Percentiles rank a stretch among this genome's conserved stretches.
Conservation (phyloP, 2,113 vertebrate genomes). For the Steatornis caripensis region DNA sequence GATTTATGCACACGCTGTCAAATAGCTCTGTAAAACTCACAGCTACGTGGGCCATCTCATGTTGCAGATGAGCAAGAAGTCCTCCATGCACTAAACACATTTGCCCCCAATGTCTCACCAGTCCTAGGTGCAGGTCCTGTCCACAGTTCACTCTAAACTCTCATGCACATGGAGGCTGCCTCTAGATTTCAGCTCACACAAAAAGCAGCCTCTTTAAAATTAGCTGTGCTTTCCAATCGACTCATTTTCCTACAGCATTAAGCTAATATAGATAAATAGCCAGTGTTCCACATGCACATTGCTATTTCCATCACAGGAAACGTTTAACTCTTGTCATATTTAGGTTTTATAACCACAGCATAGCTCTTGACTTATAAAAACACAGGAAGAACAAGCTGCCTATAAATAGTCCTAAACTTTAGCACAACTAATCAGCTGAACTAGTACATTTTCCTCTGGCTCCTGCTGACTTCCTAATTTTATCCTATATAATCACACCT, state of each 20-base stretch:
- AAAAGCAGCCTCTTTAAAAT: not conserved
- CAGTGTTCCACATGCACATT: not conserved
- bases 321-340: not conserved
- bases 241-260: not conserved
- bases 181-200: not conserved
- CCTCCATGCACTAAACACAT: not conserved
- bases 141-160: not conserved
- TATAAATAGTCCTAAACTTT: not conserved
- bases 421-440: not conserved
- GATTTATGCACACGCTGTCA: not conserved
- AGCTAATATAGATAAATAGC: not conserved
- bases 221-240: not conserved
- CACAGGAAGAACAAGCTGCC: not conserved
- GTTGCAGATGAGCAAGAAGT: not conserved
- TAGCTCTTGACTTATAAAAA: not conserved
- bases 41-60: rapidly evolving
- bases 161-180: not conserved
- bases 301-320: not conserved
- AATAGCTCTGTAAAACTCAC: not conserved
- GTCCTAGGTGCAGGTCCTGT: not conserved
- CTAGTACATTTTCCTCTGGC: not conserved
- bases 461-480: not conserved
- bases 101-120: not conserved
- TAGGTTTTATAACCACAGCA: not conserved
- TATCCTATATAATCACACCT: not conserved